A percentile compares a stretch with the other conserved stretches of the same genome.
phyloP scores from a whole-genome alignment of 2,888 invertebrate species.

The Endomychus coccineus region DNA sequence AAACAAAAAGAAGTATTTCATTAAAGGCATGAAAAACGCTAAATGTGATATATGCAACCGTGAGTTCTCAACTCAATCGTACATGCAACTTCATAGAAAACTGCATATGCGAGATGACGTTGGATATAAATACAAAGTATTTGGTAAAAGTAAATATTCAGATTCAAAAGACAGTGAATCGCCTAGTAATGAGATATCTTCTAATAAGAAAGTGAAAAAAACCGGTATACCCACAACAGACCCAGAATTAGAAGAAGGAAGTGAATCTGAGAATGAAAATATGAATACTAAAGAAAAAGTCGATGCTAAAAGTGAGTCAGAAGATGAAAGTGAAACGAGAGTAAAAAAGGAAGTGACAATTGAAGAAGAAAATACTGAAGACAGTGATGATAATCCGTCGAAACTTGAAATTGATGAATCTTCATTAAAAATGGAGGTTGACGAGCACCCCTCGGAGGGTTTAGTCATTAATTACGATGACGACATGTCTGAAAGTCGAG shows the following conservation, averaged over 20 bases:
- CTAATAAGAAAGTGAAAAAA: constrained; percentile 6
- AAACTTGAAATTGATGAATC: constrained; percentile 13
- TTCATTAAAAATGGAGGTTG: no score
- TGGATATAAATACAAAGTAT: constrained; percentile 37
- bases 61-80: constrained; percentile 39
- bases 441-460: no score
- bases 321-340: constrained; percentile 5
- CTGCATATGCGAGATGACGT: constrained; percentile 35
- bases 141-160: constrained; percentile 32
- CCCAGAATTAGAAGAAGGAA: constrained; percentile 14
- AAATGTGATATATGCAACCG: constrained; percentile 40
- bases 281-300: constrained; percentile 1
- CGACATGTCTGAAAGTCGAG: no score
- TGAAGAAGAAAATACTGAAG: constrained; percentile 12
- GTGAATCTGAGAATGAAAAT: constrained; percentile 8
- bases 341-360: constrained; percentile 12
- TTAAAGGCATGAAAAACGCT: constrained; percentile 41
- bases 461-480: no score
- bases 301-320: constrained; percentile 3
- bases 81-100: constrained; percentile 39
- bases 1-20: constrained; percentile 37
- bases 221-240: constrained; percentile 10
- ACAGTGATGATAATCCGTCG: constrained; percentile 12
- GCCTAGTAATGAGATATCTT: constrained; percentile 12
- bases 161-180: constrained; percentile 13